Base-by-base conservation (phyloP, 2,113 vertebrate genomes). In the Lophius piscatorius region DNA sequence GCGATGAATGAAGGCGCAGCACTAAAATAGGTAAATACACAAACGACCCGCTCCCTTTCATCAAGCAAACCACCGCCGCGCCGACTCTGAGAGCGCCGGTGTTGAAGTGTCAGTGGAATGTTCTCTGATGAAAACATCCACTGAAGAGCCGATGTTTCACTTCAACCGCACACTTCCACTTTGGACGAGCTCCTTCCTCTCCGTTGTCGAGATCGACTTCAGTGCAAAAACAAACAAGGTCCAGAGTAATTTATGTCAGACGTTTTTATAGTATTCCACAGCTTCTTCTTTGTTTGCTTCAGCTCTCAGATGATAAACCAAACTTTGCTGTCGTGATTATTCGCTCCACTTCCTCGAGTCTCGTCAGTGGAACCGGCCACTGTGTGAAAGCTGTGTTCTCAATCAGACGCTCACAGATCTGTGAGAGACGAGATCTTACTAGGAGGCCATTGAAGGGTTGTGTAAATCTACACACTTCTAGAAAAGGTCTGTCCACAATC, bases 131-230 rank as follows among this genome's bases (percentile, higher is more conserved):
- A 39, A 61, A 45, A 23, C 12, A 2, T 42, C 29, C 1, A 44
- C 31, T 70, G 65, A 70, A 64, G 73, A 51, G 45, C 13, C 70
- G 61, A 46, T 60, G 58, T 67, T 73, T 36, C 16, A 29, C 12
- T 40, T 40, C 12, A 23, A 51, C 46, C 8, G 1, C 29, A 41
- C 24, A 28, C 14, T 33, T 70, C 36, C 62, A 40, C 47, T 63
- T 14, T 13, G n/a, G 38, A 24, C 6, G 26, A 20, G 49, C 39
- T 39, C 46, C 48, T 52, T 42, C 26, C 38, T 40, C 26, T 10
- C 4, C 4, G 9, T 24, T 52, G 26, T 36, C 34, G 22, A 33
- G 11, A 63, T 21, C 9, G 26, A 22, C 24, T 16, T n/a, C n/a
- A n/a, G n/a, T n/a, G n/a, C n/a, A 52, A 12, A 2, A 34, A 54